Base-by-base conservation (phyloP, 1,140 invertebrate genomes). In the Solen grandis region DNA sequence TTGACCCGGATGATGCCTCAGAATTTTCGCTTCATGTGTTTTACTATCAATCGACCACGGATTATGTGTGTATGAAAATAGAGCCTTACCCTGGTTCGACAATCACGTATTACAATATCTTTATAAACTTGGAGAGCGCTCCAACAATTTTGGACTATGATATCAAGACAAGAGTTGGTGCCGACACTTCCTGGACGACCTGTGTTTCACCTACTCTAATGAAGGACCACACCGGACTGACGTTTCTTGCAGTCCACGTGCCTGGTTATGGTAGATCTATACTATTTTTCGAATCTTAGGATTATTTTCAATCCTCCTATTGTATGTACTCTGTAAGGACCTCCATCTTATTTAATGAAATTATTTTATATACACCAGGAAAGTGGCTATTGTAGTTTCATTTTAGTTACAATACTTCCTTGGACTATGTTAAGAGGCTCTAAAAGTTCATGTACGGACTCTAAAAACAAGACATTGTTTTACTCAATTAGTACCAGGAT, bases 11-110 rank as follows among this genome's bases (percentile, higher is more conserved):
- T n/a, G n/a, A n/a, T n/a, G n/a, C n/a, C n/a, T n/a, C n/a, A n/a
- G n/a, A n/a, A n/a, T n/a, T 75, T 63, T 36, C 55, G 41, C 65
- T 63, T 19, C 72, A 75, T 50, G 29, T 16, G 8, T 75, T 75
- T 33, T 27, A 63, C 0, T 75, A 75, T 52, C 55, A 60, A 29
- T 46, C 41, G 22, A 29, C 4, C 5, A 75, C 38, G 27, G 72
- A 75, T n/a, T 33, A 38, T 46, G 36, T 75, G n/a, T 75, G 72
- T 31, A 2, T 75, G 19, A 63, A 50, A 13, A 29, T 75, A 2
- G n/a, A 31, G 25, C 72, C 72, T 2, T 2, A 63, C 33, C 41
- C 31, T 52, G 62, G 41, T 8, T 16, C 5, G 1, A 41, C 29
- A 16, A 31, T 75, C 14, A 63, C 36, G 19, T 0, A 16, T 0